A percentile compares a stretch with the other conserved stretches of the same genome.
phyloP scores from a whole-genome alignment of 92 coral and sea anemone species.

The Zoanthus gigantus region DNA sequence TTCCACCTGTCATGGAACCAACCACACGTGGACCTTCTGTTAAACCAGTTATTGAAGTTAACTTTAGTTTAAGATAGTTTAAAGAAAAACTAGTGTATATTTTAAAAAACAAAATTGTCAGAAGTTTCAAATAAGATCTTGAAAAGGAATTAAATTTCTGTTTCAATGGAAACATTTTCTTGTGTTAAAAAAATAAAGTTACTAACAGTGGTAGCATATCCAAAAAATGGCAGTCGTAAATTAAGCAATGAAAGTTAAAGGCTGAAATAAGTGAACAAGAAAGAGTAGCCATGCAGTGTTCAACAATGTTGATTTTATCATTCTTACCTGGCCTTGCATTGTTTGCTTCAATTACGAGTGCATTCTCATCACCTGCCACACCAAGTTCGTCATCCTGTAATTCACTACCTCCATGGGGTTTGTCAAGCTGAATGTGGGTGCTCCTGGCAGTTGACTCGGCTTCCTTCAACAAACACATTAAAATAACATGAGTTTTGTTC shows the following conservation, averaged over 20 bases:
- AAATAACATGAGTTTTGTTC: neutral
- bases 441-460: slow-evolving; percentile 80
- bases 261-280: too few species aligned
- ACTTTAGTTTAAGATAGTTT: neutral
- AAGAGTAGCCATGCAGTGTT: too few species aligned
- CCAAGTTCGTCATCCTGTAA: slow-evolving; percentile 82
- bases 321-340: slow-evolving; percentile 68
- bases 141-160: too few species aligned
- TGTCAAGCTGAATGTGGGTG: slow-evolving; percentile 71
- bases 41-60: neutral
- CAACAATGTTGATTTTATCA: too few species aligned
- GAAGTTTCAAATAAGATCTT: too few species aligned
- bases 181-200: too few species aligned
- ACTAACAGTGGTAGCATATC: too few species aligned
- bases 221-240: too few species aligned
- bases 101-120: too few species aligned
- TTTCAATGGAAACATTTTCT: too few species aligned
- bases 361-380: slow-evolving; percentile 83
- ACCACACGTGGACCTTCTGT: slow-evolving; percentile 85
- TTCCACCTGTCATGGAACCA: slow-evolving; percentile 92
- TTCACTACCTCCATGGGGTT: slow-evolving; percentile 72
- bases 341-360: slow-evolving; percentile 88
- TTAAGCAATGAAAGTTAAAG: too few species aligned
- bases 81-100: too few species aligned
- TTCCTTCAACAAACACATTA: slow-evolving; percentile 63